A percentile compares a stretch with the other conserved stretches of the same genome.
Conservation (phyloP, 2,113 vertebrate species). For the Takifugu flavidus region DNA sequence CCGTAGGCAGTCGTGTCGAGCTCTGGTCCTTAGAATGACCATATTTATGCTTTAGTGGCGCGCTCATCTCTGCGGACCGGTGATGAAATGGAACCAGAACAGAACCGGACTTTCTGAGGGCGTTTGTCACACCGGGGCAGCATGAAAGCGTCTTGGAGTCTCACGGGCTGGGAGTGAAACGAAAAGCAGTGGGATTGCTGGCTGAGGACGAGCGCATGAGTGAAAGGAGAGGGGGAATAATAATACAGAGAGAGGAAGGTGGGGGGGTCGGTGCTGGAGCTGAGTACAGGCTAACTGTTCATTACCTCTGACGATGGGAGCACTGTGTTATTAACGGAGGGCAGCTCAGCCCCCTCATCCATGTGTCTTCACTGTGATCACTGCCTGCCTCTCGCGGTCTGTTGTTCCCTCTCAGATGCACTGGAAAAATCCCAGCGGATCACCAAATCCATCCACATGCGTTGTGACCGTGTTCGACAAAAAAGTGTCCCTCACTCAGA, state of each 20-base stretch:
- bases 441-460: background rate
- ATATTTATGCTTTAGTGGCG: too few relatives aligned
- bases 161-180: background rate
- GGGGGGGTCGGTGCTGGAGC: background rate
- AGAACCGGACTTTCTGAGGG: too few relatives aligned
- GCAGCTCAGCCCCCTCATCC: slow-evolving; percentile 12
- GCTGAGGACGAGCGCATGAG: background rate
- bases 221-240: slow-evolving; percentile 2
- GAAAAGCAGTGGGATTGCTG: slow-evolving; percentile 6
- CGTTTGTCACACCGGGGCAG: too few relatives aligned
- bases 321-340: slow-evolving; percentile 23
- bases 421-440: too few relatives aligned
- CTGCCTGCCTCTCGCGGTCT: background rate
- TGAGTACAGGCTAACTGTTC: slow-evolving; percentile 1
- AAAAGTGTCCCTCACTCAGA: slow-evolving; percentile 6
- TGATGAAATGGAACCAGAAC: too few relatives aligned
- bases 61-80: too few relatives aligned
- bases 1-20: too few relatives aligned
- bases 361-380: background rate
- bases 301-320: background rate
- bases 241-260: background rate
- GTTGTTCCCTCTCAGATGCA: background rate
- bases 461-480: background rate
- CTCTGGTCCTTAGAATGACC: too few relatives aligned
- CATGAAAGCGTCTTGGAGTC: background rate